Conservation (phyloP, 1,140 invertebrate genomes). For the Drepana arcuata region DNA sequence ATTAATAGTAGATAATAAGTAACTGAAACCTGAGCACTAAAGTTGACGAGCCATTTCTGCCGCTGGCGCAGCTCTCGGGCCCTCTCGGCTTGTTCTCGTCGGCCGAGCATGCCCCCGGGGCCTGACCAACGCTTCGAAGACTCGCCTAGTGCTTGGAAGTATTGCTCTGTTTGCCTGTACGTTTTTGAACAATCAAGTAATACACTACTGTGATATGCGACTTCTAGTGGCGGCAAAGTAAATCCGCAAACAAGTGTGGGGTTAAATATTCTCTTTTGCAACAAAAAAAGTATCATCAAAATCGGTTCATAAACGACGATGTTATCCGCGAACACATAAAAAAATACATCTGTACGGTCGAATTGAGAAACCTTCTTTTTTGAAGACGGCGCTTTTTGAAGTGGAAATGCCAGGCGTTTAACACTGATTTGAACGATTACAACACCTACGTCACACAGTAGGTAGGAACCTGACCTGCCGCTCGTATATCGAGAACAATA, state of each 20-base stretch:
- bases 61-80: slow-evolving; percentile 34
- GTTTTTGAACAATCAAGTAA: not conserved
- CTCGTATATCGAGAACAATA: not conserved
- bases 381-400: no score
- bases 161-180: slow-evolving; percentile 63
- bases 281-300: no score
- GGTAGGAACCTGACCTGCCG: not conserved
- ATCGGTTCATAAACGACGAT: no score
- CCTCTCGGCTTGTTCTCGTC: slow-evolving; percentile 35
- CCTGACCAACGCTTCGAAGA: slow-evolving; percentile 31
- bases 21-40: slow-evolving; percentile 54
- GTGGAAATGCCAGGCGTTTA: no score
- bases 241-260: not conserved
- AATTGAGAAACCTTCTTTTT: no score
- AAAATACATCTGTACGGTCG: no score
- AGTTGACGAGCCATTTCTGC: slow-evolving; percentile 61
- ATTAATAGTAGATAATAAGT: slow-evolving; percentile 4
- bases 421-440: no score
- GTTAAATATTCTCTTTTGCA: no score
- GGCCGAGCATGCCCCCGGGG: slow-evolving; percentile 31
- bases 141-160: slow-evolving; percentile 48
- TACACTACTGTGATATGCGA: not conserved
- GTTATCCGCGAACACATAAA: no score
- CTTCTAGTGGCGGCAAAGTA: not conserved
- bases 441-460: no score